Conservation (phyloP, 2,113 vertebrate genomes). For the Halcyon senegalensis region DNA sequence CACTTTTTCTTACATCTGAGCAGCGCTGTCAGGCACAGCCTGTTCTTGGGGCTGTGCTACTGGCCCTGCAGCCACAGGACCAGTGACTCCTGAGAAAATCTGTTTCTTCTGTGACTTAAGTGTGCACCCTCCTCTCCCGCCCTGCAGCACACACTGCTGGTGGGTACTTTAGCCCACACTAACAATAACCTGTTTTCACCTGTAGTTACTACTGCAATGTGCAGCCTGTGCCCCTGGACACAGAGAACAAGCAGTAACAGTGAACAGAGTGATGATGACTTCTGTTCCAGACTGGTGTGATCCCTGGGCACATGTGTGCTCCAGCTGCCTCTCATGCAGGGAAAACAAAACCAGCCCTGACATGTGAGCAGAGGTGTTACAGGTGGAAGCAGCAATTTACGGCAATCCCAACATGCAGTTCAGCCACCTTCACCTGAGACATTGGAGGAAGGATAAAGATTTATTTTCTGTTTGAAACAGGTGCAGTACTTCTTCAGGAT, state of each 20-base stretch:
- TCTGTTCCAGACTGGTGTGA: rapidly evolving
- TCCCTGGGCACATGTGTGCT: rapidly evolving
- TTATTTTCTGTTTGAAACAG: constrained; percentile 68
- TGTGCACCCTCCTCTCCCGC: rapidly evolving
- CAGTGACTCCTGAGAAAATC: rapidly evolving
- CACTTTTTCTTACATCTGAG: rapidly evolving
- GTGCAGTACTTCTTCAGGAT: constrained; percentile 98
- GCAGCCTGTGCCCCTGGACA: rapidly evolving
- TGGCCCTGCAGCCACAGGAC: background rate
- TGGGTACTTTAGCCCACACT: rapidly evolving
- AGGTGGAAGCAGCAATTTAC: too few relatives aligned
- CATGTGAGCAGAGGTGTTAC: too few relatives aligned
- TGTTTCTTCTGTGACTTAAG: background rate
- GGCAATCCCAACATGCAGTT: rapidly evolving
- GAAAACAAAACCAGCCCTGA: too few relatives aligned
- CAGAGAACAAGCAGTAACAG: rapidly evolving
- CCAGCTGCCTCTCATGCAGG: rapidly evolving
- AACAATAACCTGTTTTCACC: rapidly evolving
- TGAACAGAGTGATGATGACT: background rate
- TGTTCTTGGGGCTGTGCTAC: rapidly evolving
- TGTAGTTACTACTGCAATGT: background rate
- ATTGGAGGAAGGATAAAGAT: too few relatives aligned
- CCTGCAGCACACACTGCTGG: rapidly evolving
- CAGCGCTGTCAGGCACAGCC: background rate
- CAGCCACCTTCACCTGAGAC: rapidly evolving